Conservation (phyloP, 2,113 vertebrate genomes). For the Puntigrus tetrazona region DNA sequence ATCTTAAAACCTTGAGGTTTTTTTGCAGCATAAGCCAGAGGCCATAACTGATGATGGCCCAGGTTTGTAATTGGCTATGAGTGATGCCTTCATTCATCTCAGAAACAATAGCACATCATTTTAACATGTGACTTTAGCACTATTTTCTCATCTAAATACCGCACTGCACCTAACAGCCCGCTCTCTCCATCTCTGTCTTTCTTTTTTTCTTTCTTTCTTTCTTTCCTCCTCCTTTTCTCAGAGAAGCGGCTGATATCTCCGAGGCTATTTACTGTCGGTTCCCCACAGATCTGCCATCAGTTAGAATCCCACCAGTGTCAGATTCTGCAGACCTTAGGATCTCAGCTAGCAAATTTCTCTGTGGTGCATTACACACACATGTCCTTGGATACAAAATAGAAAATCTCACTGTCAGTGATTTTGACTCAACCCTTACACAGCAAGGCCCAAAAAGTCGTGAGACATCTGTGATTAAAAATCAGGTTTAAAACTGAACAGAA, state of each 20-base stretch:
- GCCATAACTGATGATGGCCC: slow-evolving; percentile 48
- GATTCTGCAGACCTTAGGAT: slow-evolving; percentile 32
- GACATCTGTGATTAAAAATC: not conserved
- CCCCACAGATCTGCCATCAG: slow-evolving; percentile 13
- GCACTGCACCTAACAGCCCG: not conserved
- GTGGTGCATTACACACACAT: not conserved
- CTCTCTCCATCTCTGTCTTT: slow-evolving; percentile 11
- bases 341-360: slow-evolving; percentile 10
- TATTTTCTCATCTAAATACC: slow-evolving; percentile 40
- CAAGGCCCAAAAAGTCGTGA: not conserved
- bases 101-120: slow-evolving; percentile 62
- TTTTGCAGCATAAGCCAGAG: slow-evolving; percentile 22
- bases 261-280: slow-evolving; percentile 24
- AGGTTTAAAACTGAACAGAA: not conserved
- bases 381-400: slow-evolving; percentile 17
- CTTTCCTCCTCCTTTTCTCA: not conserved
- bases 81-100: slow-evolving; percentile 68
- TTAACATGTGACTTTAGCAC: slow-evolving; percentile 14
- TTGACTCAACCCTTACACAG: not conserved
- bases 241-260: slow-evolving; percentile 1
- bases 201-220: slow-evolving; percentile 2
- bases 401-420: not conserved
- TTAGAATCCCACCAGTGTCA: slow-evolving; percentile 19
- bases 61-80: slow-evolving; percentile 61
- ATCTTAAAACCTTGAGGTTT: slow-evolving; percentile 44